Evolutionary conservation across 2,797 vertebrate genomes (phyloP), one percentile per base, ranked within the genome.

Genomic region (Halcyon chelicuti): DNA sequence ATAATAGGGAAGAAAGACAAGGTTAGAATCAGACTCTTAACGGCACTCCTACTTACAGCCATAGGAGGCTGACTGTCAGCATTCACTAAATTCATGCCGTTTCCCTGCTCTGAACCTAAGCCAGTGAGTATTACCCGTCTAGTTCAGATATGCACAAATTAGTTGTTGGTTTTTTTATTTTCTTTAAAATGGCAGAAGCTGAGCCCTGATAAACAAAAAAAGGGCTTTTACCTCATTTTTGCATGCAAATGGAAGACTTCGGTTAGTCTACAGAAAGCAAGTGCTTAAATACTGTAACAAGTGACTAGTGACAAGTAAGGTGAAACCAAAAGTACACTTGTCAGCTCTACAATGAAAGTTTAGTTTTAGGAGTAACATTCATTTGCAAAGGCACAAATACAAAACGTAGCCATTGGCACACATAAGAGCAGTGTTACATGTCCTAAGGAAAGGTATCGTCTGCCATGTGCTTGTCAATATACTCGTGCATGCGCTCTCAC

Each of bases 401-500:
- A 40, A 61, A 33, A 47, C 0, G 19, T 1, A 58, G 71, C 67
- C 12, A 49, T 60, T 18, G 10, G 84, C 94, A 92, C 52, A 51
- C 25, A 7, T 37, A 57, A 77, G 51, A 60, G 85, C 68, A 40
- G 76, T 25, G 71, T 72, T 62, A 49, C 0, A 5, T n/a, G 49
- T 78, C 51, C 37, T 37, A 15, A 35, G 26, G 31, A 42, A 58
- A 78, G 29, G 10, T 3, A 22, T 5, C 6, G 70, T 68, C 84
- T 46, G 78, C 91, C 93, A 86, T 63, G 84, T 68, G 92, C 94
- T 91, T 62, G 86, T 82, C 93, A 94, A 67, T 19, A 33, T 25
- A 58, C 12, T 84, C 79, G 93, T 97, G 98, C 98, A 97, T 16
- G 86, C 75, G 40, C 37, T 79, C 77, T 86, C 88, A 89, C 66